Base-by-base conservation (phyloP, 2,888 invertebrate genomes). In the Meganola albula region DNA sequence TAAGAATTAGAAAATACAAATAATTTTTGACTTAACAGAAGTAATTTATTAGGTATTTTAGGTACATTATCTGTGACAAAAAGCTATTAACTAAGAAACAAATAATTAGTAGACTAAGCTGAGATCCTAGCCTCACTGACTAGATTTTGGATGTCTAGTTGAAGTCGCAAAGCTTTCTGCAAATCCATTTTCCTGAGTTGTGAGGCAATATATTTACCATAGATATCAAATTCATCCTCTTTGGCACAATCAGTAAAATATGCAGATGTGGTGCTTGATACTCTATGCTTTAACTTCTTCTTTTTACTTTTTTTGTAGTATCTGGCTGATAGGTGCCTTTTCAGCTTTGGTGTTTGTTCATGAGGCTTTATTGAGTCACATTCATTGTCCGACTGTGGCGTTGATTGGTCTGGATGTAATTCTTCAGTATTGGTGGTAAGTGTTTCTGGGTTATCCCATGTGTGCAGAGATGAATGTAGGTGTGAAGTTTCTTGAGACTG, bases 161-260 rank as follows among this genome's bases (percentile, higher is more conserved):
- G 76, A 4, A 73, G 49, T 20, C 58, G 56, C 33, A 78, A 37
- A 10, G 77, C 76, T 40, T 61, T 74, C 4, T 66, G 59, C 1
- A 72, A 42, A 3, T 65, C 61, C 64, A 78, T 68, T 40, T 63
- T 60, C 24, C 76, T 63, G 21, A 78, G 34, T 37, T 78, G 78
- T 9, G 69, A 54, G 12, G 76, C 77, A 24, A 78, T 73, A 44
- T 63, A 75, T 48, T 74, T 75, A 2, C 76, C 77, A 54, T 74
- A 78, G 12, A 75, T 66, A 52, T 75, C 77, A 67, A 75, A 78
- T 42, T 77, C 77, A 55, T 78, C 78, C 13, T 77, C 75, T 13
- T 46, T 59, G 1, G 18, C 35, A 38, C 31, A 39, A 14, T 57
- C 63, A 8, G 37, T 34, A n/a, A n/a, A n/a, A n/a, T n/a, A n/a